phyloP scores from a whole-genome alignment of 2,113 vertebrate species.

The Chloropsis cyanopogon region DNA sequence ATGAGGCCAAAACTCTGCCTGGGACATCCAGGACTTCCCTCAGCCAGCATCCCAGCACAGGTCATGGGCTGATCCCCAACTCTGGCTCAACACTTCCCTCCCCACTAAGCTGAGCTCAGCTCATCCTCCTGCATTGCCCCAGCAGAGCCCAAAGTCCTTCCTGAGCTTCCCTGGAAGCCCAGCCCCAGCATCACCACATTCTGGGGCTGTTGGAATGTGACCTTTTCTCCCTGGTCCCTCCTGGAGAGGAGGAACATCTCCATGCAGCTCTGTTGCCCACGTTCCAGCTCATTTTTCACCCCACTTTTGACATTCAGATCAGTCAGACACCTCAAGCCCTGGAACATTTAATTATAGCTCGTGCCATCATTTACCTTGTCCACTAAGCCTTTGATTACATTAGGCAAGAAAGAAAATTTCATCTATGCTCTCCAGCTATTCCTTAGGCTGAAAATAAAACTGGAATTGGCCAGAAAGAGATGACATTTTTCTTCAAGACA shows the following conservation, averaged over 20 bases:
- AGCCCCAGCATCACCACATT: not conserved
- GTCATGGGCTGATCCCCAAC: not conserved
- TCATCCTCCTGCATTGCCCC: not conserved
- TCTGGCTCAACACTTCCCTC: not conserved
- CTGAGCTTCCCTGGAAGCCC: not conserved
- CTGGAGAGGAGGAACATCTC: not conserved
- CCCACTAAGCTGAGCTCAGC: not conserved
- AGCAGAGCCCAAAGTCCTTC: not conserved
- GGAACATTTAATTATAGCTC: conserved; percentile 24
- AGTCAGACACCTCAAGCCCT: not conserved
- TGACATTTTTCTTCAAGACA: conserved; percentile 72
- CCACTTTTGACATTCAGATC: not conserved
- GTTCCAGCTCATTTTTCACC: not conserved
- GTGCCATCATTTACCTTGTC: conserved; percentile 10
- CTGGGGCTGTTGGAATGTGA: not conserved
- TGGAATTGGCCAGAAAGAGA: conserved; percentile 56
- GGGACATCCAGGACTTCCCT: not conserved
- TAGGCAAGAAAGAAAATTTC: conserved; percentile 10
- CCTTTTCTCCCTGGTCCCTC: not conserved
- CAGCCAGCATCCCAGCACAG: not conserved
- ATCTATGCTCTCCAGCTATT: conserved; percentile 24
- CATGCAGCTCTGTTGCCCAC: fast-evolving
- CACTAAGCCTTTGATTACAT: conserved; percentile 50
- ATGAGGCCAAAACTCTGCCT: not conserved
- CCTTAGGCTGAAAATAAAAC: conserved; percentile 59